Base-by-base conservation (phyloP, 2,113 vertebrate species). In the Chionodraco myersi region DNA sequence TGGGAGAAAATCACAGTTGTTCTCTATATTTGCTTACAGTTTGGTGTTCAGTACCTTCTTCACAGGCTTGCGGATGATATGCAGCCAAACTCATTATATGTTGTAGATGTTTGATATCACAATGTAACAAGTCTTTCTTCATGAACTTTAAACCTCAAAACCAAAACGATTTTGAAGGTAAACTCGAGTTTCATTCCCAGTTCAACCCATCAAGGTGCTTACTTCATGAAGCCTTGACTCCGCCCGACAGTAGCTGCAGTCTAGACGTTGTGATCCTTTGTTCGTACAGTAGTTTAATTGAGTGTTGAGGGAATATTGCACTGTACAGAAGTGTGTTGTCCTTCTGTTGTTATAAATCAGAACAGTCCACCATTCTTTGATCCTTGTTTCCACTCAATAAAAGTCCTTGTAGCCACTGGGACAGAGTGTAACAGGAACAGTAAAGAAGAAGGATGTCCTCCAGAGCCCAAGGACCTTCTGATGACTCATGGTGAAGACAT, bases 161-260 rank as follows among this genome's bases (percentile, higher is more conserved):
- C 74, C 30, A 30, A 30, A 30, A 30, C 3, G 26, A 30, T 30
- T 30, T 30, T 30, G 3, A 30, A 30, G 26, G 26, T 30, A 30
- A 30, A 30, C 26, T 30, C 26, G 26, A 5, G 26, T 1, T 1
- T 49, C 4, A 3, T 10, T 77, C 72, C 71, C 79, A 48, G 79
- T 51, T 75, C 79, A 82, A 47, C 61, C 61, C 61, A 66, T 82
- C 75, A 72, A 53, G 36, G 2, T 86, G 80, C 76, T 83, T 79
- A 76, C 62, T 26, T 72, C 49, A 11, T 4, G 11, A 1, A 67
- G 44, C 56, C 77, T 79, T 2, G 51, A 44, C 62, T 66, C 34
- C 44, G 11, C 45, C 21, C 2, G 6, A 63, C 41, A 73, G 18
- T 3, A 65, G 11, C 36, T 41, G 36, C 36, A 41, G 36, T 41